Evolutionary conservation across 2,113 vertebrate species (phyloP).

Genomic region (Clupea harengus): DNA sequence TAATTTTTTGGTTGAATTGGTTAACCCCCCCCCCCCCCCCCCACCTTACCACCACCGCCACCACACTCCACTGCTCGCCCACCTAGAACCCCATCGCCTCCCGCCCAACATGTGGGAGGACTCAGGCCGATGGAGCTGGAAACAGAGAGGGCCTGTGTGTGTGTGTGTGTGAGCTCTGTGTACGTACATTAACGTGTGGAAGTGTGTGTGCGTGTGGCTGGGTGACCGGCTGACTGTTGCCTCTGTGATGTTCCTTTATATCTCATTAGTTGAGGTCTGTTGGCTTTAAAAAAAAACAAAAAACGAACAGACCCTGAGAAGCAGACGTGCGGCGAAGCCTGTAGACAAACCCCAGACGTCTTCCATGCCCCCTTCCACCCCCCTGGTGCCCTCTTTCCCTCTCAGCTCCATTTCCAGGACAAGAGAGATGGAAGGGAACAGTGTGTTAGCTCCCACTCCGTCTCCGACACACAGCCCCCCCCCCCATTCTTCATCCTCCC

Average conservation of each 20-base stretch:
- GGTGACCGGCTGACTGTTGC: not conserved
- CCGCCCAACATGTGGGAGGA: not conserved
- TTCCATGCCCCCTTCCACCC: not conserved
- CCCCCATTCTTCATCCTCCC: slow-evolving; percentile 36
- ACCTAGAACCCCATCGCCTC: not conserved
- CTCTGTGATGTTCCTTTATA: not conserved
- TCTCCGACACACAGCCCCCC: not conserved
- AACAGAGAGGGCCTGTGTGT: slow-evolving; percentile 5
- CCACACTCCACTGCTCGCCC: not conserved
- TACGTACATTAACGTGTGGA: no score
- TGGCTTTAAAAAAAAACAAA: not conserved
- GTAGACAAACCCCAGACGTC: slow-evolving; percentile 41
- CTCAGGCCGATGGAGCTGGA: not conserved
- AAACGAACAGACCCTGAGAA: not conserved
- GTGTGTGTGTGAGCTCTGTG: not conserved
- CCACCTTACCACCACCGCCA: not conserved
- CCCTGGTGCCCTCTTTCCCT: not conserved
- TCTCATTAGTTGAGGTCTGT: slow-evolving; percentile 16
- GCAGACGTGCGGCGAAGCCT: slow-evolving; percentile 19
- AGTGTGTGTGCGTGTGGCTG: not conserved
- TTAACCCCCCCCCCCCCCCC: not conserved
- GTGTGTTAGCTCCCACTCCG: not conserved
- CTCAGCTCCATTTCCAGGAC: not conserved
- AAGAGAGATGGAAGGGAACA: not conserved
- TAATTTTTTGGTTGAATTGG: slow-evolving; percentile 61